Evolutionary conservation across 2,888 invertebrate species (phyloP).

Genomic region (Kuschelorhynchus macadamiae): DNA sequence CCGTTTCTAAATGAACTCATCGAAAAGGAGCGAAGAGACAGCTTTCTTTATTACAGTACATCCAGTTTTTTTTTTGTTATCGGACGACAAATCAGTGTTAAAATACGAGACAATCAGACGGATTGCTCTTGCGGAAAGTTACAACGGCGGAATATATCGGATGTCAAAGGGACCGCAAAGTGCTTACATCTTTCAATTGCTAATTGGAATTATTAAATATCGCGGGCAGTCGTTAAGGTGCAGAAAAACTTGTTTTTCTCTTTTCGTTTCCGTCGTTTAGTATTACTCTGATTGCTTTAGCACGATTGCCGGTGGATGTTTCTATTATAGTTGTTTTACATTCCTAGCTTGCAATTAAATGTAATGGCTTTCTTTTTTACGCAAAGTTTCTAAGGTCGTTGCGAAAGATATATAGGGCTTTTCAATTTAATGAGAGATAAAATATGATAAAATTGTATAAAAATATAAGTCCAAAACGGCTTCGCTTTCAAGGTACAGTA

Average conservation of each 20-base stretch:
- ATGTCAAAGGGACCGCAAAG: conserved; percentile 38
- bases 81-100: conserved; percentile 38
- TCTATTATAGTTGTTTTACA: too few species aligned
- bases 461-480: too few species aligned
- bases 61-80: conserved; percentile 31
- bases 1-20: conserved; percentile 22
- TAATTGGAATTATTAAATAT: conserved; percentile 40
- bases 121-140: conserved; percentile 35
- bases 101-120: conserved; percentile 39
- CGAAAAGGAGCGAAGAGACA: conserved; percentile 8
- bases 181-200: conserved; percentile 33
- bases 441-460: too few species aligned
- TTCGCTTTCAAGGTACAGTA: too few species aligned
- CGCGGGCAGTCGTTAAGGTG: conserved; percentile 13
- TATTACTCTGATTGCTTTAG: conserved; percentile 3
- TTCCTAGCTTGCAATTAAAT: not conserved
- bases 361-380: not conserved
- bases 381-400: too few species aligned
- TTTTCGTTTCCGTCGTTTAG: conserved; percentile 10
- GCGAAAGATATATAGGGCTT: too few species aligned
- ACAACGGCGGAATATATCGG: conserved; percentile 12
- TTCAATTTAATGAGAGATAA: too few species aligned
- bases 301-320: too few species aligned
- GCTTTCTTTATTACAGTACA: conserved; percentile 24
- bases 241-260: conserved; percentile 17